Evolutionary conservation across 2,888 invertebrate species (phyloP), one percentile per base, ranked within the genome.

Genomic region (Rhagonycha lutea): DNA sequence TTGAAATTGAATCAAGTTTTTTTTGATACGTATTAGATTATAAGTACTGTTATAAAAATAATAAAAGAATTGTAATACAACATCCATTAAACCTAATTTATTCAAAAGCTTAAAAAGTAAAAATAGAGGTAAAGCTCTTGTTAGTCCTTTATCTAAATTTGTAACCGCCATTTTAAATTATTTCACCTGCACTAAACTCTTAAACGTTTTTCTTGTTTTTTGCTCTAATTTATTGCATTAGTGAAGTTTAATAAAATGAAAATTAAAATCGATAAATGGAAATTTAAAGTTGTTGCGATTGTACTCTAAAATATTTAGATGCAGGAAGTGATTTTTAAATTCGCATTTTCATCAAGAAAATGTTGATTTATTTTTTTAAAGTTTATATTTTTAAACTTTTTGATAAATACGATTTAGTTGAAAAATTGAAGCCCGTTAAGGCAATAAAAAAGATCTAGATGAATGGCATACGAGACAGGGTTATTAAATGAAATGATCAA

Each of bases 401-500:
- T 65, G 63, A 69, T 69, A 69, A 69, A 69, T 69, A 47, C 47
- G 47, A 69, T 32, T 18, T 18, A n/a, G 69, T 74, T 74, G 77
- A 77, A 74, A 77, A 77, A 77, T 77, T 69, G 70, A 61, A 71
- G 74, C 68, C 62, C 70, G 73, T 67, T 73, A 61, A 62, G 68
- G 77, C 73, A 71, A 73, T 72, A 77, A 74, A 70, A 71, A 62
- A 47, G 76, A 72, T 61, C 71, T 68, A 71, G 78, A 78, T 76
- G 73, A 76, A 78, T 76, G 76, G 76, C 74, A 78, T 74, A 71
- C 61, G 71, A 77, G 77, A 77, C 74, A 71, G 70, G 69, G 76
- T 74, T 78, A 76, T 76, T 76, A 78, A 78, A 78, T 73, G 65
- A 73, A 78, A 76, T 76, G 78, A 74, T 71, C 74, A 71, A 74